Percentiles rank a stretch among this genome's conserved stretches.
Conservation (phyloP, 2,113 vertebrate genomes). For the Himantopus leucocephalus region DNA sequence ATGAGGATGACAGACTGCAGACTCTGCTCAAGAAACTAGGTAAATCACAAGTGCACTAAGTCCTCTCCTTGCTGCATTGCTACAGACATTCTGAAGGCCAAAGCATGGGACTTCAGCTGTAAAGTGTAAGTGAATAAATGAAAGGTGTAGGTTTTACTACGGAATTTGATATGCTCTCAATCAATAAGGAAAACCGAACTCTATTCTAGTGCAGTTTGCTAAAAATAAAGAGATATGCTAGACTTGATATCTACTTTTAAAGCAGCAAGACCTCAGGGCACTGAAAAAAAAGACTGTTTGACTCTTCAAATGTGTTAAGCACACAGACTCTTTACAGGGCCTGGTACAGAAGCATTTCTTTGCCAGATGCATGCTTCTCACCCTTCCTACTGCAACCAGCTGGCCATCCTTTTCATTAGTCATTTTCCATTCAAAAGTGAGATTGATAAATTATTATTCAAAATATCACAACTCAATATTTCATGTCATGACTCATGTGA, state of each 20-base stretch:
- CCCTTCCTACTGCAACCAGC: background rate
- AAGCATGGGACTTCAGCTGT: background rate
- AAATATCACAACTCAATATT: background rate
- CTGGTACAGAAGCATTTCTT: background rate
- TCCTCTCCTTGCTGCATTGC: background rate
- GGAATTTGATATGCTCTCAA: background rate
- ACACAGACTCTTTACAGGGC: background rate
- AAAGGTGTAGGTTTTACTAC: background rate
- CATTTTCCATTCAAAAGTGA: background rate
- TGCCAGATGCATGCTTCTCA: background rate
- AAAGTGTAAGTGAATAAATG: background rate
- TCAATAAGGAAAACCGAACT: background rate
- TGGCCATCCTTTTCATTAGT: background rate
- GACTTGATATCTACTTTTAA: background rate
- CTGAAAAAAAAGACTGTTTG: background rate
- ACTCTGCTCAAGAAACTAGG: background rate
- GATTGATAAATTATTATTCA: background rate
- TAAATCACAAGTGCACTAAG: background rate
- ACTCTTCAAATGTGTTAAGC: background rate
- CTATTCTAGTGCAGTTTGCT: background rate
- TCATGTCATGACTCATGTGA: background rate
- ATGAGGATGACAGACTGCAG: background rate
- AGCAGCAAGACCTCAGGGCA: background rate
- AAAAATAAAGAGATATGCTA: background rate
- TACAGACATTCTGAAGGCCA: background rate